These are phyloP conservation scores for Syngnathus acus DNA, from an alignment of 2,797 vertebrate species.

Conservation along the genomic window DNA sequence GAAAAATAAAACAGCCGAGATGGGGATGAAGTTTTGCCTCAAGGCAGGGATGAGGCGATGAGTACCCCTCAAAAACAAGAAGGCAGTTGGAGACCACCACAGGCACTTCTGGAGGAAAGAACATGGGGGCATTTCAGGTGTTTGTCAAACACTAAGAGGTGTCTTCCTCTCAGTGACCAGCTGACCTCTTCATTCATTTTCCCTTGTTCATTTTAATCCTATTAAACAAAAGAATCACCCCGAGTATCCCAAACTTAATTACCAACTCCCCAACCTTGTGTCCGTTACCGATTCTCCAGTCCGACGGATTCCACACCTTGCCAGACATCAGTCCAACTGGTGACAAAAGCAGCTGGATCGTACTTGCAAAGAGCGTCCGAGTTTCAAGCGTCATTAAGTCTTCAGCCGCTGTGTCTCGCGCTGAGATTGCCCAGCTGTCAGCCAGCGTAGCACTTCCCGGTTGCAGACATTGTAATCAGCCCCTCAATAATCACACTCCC, in stretches of 20 bases:
- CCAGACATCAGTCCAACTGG: conserved; percentile 65
- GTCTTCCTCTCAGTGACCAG: conserved; percentile 44
- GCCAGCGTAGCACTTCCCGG: conserved; percentile 59
- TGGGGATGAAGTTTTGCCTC: conserved; percentile 62
- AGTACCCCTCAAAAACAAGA: conserved; percentile 67
- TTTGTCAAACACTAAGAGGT: conserved; percentile 63
- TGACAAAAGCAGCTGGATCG: conserved; percentile 59
- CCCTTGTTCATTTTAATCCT: neutral
- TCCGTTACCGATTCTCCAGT: conserved; percentile 15
- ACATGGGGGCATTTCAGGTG: conserved; percentile 63
- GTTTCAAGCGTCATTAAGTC: conserved; percentile 74
- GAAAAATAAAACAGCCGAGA: conserved; percentile 23
- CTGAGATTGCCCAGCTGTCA: conserved; percentile 61
- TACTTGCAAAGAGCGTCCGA: conserved; percentile 61
- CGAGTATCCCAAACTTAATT: neutral
- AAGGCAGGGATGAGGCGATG: conserved; percentile 72
- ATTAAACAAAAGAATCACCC: neutral
- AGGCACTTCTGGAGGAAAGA: conserved; percentile 59
- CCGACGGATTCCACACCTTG: conserved; percentile 62
- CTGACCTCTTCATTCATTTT: neutral
- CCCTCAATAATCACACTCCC: conserved; percentile 75
- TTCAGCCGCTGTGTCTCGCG: conserved; percentile 57
- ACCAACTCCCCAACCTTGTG: neutral
- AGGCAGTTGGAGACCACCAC: conserved; percentile 72
- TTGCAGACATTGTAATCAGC: conserved; percentile 73